Conservation (phyloP, 2,113 vertebrate genomes). For the Petaurus breviceps region DNA sequence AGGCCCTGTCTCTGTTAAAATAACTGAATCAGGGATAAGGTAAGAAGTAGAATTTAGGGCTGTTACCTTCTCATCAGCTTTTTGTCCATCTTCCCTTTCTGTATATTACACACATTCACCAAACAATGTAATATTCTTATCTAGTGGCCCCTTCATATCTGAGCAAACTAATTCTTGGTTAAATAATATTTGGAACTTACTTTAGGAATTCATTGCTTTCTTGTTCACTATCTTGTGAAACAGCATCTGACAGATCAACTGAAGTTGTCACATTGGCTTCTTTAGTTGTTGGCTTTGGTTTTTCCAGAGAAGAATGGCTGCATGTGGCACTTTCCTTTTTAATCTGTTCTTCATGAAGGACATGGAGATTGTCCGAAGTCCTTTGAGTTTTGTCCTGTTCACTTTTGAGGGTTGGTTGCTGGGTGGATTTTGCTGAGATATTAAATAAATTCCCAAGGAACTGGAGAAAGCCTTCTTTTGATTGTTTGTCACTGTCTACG, state of each 20-base stretch:
- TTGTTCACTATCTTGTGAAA: conserved; percentile 66
- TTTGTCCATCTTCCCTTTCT: background rate
- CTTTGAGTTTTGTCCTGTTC: conserved; percentile 76
- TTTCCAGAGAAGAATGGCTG: conserved; percentile 15
- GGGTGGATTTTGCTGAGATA: conserved; percentile 84
- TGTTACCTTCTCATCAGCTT: background rate
- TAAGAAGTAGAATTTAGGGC: background rate
- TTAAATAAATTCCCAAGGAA: conserved; percentile 88
- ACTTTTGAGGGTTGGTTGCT: conserved; percentile 76
- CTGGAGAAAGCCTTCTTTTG: conserved; percentile 86
- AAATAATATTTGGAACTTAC: conserved; percentile 79
- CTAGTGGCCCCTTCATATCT: background rate
- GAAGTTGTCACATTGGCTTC: conserved; percentile 47
- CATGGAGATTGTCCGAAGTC: conserved; percentile 59
- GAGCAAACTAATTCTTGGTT: background rate
- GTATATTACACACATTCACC: background rate
- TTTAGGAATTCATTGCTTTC: conserved; percentile 63
- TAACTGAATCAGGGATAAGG: background rate
- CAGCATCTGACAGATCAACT: conserved; percentile 55
- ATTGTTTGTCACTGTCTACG: conserved; percentile 80
- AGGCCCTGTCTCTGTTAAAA: background rate
- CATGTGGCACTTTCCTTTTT: conserved; percentile 55
- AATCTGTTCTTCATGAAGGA: conserved; percentile 31
- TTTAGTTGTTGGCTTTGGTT: conserved; percentile 53
- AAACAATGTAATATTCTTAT: background rate